A percentile compares a stretch with the other conserved stretches of the same genome.
Evolutionary conservation across 2,888 invertebrate species (phyloP).

Genomic region (Brassicogethes aeneus): DNA sequence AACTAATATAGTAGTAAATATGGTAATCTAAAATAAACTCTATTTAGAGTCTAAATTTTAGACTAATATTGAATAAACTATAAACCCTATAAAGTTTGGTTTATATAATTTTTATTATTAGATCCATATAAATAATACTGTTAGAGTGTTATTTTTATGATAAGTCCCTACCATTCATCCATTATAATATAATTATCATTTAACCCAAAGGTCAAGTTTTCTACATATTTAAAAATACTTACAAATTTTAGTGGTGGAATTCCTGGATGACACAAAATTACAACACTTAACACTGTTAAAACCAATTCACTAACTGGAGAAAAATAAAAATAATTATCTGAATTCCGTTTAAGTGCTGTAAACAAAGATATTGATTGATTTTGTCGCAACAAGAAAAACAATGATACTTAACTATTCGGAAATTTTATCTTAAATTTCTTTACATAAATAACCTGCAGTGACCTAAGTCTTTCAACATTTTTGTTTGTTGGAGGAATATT

Average conservation of each 20-base stretch:
- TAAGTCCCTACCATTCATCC: too few species aligned
- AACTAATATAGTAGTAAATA: too few species aligned
- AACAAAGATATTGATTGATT: neutral
- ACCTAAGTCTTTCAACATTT: constrained; percentile 5
- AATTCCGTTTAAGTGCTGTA: neutral
- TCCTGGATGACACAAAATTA: neutral
- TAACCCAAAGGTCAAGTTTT: neutral
- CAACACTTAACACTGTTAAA: neutral
- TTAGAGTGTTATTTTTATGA: too few species aligned
- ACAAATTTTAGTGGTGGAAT: neutral
- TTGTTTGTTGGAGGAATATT: neutral
- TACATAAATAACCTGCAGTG: constrained; percentile 2
- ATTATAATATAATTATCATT: too few species aligned
- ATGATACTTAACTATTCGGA: neutral
- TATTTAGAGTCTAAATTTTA: too few species aligned
- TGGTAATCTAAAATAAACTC: too few species aligned
- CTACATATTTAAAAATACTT: neutral
- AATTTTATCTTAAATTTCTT: neutral
- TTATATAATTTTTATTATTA: too few species aligned
- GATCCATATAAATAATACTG: too few species aligned
- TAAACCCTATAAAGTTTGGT: too few species aligned
- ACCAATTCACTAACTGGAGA: neutral
- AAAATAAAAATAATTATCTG: neutral
- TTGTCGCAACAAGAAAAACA: constrained; percentile 1
- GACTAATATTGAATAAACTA: too few species aligned